Base-by-base conservation (phyloP, 2,888 invertebrate species). In the Leptopilina syphax region DNA sequence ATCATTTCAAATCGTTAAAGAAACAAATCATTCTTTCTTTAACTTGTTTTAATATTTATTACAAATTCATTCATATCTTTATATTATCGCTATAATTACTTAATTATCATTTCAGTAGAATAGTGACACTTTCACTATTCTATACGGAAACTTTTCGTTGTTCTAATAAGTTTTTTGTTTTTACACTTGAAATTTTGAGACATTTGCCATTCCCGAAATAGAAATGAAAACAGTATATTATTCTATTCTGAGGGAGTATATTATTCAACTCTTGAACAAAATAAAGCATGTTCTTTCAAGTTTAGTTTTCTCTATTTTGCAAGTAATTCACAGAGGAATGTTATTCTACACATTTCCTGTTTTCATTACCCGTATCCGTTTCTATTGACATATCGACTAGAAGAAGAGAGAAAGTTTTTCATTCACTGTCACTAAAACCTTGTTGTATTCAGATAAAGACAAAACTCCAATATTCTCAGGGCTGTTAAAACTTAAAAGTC, bases 331-430 rank as follows among this genome's bases (percentile, higher is more conserved):
- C 47, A 24, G 27, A 13, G 12, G 24, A 50, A 54, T 73, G 70
- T 73, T 73, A 73, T 50, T 73, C 70, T 27, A 73, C 54, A 27
- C 34, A 57, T 54, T 73, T 73, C 70, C 57, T 24, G 70, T 73
- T 54, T 34, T 65, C 27, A 77, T 13, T n/a, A 65, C 24, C 24
- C 65, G 47, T 68, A 67, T 68, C 41, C 68, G 18, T 27, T 68
- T 3, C 44, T n/a, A 76, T 76, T 27, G 77, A 82, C 81, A 77
- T 34, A 34, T 77, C 76, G 80, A 80, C 73, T 47, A n/a, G 3
- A 27, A 12, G 13, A 54, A 73, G 8, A 73, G 5, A 12, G 24
- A 12, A 24, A 3, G 24, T 54, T 54, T 13, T 70, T 54, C 63
- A 50, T 12, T 12, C 50, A 50, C 9, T 3, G 12, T 50, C 3